Evolutionary conservation across 2,888 invertebrate species (phyloP).

Genomic region (Homarus gammarus): DNA sequence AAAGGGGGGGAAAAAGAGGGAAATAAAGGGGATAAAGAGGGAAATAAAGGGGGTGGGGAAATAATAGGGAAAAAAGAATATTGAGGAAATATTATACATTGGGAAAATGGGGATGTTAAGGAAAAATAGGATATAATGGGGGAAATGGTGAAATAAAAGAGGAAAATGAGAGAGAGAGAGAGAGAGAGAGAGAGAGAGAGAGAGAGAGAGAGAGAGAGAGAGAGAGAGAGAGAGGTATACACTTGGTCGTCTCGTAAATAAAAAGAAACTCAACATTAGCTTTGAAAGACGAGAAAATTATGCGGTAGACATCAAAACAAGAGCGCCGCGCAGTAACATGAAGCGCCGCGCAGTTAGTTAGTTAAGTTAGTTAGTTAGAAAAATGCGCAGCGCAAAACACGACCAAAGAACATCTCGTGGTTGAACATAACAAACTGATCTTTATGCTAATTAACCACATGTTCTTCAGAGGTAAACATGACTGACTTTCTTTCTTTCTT

Average conservation of each 20-base stretch:
- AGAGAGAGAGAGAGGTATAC: not conserved
- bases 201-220: not conserved
- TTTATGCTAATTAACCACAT: too few relatives aligned
- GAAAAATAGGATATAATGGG: not conserved
- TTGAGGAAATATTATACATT: too few relatives aligned
- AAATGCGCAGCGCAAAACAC: too few relatives aligned
- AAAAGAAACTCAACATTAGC: slow-evolving; percentile 7
- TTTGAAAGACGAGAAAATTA: slow-evolving; percentile 24
- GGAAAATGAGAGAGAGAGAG: not conserved
- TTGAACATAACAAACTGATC: too few relatives aligned
- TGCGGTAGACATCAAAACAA: slow-evolving; percentile 3
- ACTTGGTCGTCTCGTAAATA: not conserved
- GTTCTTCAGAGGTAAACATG: too few relatives aligned
- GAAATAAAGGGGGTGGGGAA: too few relatives aligned
- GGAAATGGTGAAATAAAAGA: not conserved
- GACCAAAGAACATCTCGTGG: too few relatives aligned
- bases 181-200: not conserved
- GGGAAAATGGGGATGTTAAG: too few relatives aligned
- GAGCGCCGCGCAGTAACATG: too few relatives aligned
- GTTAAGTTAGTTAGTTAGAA: too few relatives aligned
- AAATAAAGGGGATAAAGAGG: not conserved
- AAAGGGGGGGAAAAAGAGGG: not conserved
- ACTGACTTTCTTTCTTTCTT: not conserved
- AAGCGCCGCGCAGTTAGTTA: too few relatives aligned
- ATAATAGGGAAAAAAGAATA: not conserved